A percentile compares a stretch with the other conserved stretches of the same genome.
phyloP scores from a whole-genome alignment of 2,888 invertebrate genomes.

The Chalcis sispes region DNA sequence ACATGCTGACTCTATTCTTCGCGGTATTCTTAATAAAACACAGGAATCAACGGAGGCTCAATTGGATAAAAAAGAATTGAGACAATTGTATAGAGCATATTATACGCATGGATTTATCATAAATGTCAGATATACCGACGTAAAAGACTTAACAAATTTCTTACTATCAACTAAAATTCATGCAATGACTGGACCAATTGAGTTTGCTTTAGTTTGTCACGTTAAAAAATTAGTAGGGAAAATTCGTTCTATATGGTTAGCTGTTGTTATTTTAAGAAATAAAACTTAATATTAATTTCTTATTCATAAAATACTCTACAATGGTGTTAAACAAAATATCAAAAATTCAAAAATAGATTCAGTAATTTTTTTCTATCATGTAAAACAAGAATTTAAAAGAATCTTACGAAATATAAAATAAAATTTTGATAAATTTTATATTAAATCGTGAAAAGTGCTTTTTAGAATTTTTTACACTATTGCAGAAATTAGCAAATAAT shows the following conservation, averaged over 20 bases:
- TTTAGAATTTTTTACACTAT: slow-evolving; percentile 29
- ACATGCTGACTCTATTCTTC: slow-evolving; percentile 68
- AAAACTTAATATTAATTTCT: slow-evolving; percentile 57
- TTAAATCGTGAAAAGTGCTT: slow-evolving; percentile 18
- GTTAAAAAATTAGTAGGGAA: slow-evolving; percentile 69
- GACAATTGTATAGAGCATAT: slow-evolving; percentile 71
- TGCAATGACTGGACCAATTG: slow-evolving; percentile 69
- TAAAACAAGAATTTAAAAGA: slow-evolving; percentile 1
- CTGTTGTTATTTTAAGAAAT: slow-evolving; percentile 68
- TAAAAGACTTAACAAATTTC: slow-evolving; percentile 66
- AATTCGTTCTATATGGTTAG: slow-evolving; percentile 71
- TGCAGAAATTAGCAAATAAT: slow-evolving; percentile 23
- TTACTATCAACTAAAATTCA: slow-evolving; percentile 70
- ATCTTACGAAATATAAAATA: background rate
- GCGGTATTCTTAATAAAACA: slow-evolving; percentile 64
- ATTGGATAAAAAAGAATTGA: slow-evolving; percentile 69
- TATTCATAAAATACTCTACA: slow-evolving; percentile 12
- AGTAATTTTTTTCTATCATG: slow-evolving; percentile 11
- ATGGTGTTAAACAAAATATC: background rate
- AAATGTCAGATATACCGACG: slow-evolving; percentile 66
- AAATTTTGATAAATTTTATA: slow-evolving; percentile 28
- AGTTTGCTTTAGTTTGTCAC: slow-evolving; percentile 71
- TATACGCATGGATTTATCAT: slow-evolving; percentile 71
- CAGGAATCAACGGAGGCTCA: slow-evolving; percentile 61
- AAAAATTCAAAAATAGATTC: slow-evolving; percentile 3